phyloP scores from a whole-genome alignment of 35 echinoderm and acorn worm species.

The Apostichopus parvimensis region DNA sequence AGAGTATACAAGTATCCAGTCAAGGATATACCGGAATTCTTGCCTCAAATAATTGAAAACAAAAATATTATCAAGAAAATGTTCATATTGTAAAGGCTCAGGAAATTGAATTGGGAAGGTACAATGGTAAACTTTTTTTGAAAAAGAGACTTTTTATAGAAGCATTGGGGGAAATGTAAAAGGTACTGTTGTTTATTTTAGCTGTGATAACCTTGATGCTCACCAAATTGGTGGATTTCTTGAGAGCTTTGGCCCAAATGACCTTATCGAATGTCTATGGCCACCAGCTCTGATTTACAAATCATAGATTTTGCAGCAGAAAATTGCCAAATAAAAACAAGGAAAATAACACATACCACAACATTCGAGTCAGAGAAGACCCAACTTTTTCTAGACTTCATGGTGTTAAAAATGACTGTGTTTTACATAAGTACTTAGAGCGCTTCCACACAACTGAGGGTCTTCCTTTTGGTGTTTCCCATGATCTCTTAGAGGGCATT shows the following conservation, averaged over 20 bases:
- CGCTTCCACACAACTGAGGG: constrained; percentile 12
- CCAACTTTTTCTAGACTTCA: background rate
- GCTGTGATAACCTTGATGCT: constrained; percentile 37
- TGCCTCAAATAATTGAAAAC: too few species aligned
- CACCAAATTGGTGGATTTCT: constrained; percentile 25
- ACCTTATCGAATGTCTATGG: background rate
- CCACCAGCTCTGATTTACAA: constrained; percentile 1
- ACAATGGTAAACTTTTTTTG: background rate
- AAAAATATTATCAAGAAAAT: background rate
- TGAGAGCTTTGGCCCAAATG: constrained; percentile 35
- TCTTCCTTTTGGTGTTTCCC: constrained; percentile 19
- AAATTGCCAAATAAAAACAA: background rate
- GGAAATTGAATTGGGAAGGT: background rate
- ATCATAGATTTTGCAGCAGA: background rate
- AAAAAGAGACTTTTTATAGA: constrained; percentile 13
- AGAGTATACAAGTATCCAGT: too few species aligned
- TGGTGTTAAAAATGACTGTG: background rate
- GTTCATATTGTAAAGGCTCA: background rate
- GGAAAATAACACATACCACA: constrained; percentile 26
- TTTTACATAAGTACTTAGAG: constrained; percentile 2
- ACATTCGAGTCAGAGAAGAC: background rate
- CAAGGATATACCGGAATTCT: too few species aligned
- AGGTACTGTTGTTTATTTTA: constrained; percentile 46
- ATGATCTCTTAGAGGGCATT: too few species aligned
- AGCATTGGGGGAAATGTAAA: constrained; percentile 13